These are phyloP conservation scores for Lerista edwardsae DNA, from an alignment of 2,797 vertebrate species.

Conservation along the genomic window DNA sequence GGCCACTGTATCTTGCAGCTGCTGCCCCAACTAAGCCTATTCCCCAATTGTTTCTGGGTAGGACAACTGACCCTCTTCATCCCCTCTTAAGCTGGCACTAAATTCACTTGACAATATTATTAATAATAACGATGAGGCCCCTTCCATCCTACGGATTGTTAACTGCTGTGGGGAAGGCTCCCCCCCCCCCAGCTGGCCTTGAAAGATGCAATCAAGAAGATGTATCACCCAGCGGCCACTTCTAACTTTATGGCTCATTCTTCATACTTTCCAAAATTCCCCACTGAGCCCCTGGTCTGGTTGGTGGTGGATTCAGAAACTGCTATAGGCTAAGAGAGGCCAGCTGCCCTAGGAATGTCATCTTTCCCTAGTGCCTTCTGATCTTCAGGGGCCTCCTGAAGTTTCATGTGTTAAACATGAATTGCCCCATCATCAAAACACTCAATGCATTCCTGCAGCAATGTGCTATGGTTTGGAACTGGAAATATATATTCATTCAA, in stretches of 20 bases:
- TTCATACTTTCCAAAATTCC: not conserved
- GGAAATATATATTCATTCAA: too few relatives aligned
- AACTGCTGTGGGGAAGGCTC: not conserved
- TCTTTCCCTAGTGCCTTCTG: not conserved
- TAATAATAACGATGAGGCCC: not conserved
- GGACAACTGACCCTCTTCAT: not conserved
- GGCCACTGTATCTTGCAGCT: not conserved
- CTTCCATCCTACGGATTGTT: not conserved
- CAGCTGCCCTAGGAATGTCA: not conserved
- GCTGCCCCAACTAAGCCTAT: not conserved
- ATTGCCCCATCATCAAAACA: not conserved
- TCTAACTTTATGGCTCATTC: not conserved
- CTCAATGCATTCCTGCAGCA: not conserved
- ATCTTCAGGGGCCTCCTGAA: not conserved
- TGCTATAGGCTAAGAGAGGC: not conserved
- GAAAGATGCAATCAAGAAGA: not conserved
- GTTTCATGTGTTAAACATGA: not conserved
- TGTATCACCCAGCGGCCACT: not conserved
- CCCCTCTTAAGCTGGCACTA: not conserved
- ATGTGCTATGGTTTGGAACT: not conserved
- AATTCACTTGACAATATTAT: slow-evolving; percentile 8
- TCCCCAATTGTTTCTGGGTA: not conserved
- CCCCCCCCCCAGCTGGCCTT: not conserved
- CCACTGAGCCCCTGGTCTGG: not conserved
- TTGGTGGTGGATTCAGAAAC: not conserved